A percentile compares a stretch with the other conserved stretches of the same genome.
Conservation (phyloP, 2,888 invertebrate genomes). For the Formica aserva region DNA sequence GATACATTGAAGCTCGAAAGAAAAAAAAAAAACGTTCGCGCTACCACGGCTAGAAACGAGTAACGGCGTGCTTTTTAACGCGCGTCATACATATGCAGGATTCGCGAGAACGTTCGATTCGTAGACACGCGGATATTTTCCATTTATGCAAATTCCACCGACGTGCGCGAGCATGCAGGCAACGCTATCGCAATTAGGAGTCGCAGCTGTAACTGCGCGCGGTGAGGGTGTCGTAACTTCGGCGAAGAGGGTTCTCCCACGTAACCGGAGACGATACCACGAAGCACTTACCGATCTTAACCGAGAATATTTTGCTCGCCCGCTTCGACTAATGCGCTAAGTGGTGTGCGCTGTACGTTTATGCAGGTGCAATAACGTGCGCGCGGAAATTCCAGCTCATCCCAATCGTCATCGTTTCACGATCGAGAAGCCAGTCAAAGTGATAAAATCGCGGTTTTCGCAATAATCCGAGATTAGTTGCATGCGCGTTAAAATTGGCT, state of each 20-base stretch:
- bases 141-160: conserved; percentile 80
- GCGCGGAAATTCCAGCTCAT: conserved; percentile 9
- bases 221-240: conserved; percentile 78
- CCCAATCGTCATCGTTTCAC: background rate
- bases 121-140: conserved; percentile 63
- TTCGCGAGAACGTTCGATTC: conserved; percentile 52
- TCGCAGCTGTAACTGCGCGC: conserved; percentile 80
- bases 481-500: background rate
- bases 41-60: background rate
- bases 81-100: conserved; percentile 62
- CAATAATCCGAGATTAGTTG: background rate
- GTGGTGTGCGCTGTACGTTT: conserved; percentile 65
- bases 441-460: conserved; percentile 26
- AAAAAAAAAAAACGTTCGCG: background rate
- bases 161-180: conserved; percentile 61
- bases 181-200: conserved; percentile 81
- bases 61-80: conserved; percentile 57
- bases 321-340: conserved; percentile 70
- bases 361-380: conserved; percentile 15
- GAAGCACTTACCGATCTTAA: conserved; percentile 59
- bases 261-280: conserved; percentile 70
- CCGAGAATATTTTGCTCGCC: conserved; percentile 63
- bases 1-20: background rate
- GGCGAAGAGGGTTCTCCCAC: conserved; percentile 53
- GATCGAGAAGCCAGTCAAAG: conserved; percentile 11